Evolutionary conservation across 2,113 vertebrate genomes (phyloP), one percentile per base, ranked within the genome.

Genomic region (Zosterops japonicus): DNA sequence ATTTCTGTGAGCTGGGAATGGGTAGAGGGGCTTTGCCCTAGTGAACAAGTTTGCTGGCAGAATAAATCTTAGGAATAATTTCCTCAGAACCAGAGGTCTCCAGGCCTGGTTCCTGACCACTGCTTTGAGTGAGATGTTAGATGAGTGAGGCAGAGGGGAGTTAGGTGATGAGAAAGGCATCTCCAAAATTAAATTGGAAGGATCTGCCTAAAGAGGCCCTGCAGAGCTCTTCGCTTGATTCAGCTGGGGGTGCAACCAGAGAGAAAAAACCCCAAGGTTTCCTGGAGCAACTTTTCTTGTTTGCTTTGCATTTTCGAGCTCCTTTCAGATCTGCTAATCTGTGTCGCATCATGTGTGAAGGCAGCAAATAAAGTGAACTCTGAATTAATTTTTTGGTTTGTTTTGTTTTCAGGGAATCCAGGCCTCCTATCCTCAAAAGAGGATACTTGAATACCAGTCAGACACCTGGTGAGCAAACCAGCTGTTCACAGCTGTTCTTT

Each of bases 401-500:
- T 71, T 70, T 63, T 56, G 17, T 68, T 89, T 81, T 60, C 64
- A 79, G 77, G 49, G 76, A 91, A 76, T 68, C 20, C 18, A 88
- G 74, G 44, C 44, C 79, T 80, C 68, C 25, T 39, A 39, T 39
- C 39, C 57, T 85, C 74, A 53, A 79, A 96, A 79, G 56, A 82
- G 44, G 65, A 60, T 42, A 87, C 78, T 94, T 56, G 69, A 93
- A 79, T 78, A 90, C 84, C 78, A 89, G 79, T 90, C 83, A 68
- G 80, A 89, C 71, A 93, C 87, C 93, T 91, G 87, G 89, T 88
- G 83, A 95, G 89, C 72, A 83, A 95, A 68, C 75, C 95, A 96
- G 85, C 83, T 81, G 42, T 87, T 89, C 78, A 87, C 90, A 95
- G 55, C 95, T 95, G 95, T 83, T 97, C 71, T 97, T 96, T 96